Evolutionary conservation across 2,113 vertebrate genomes (phyloP).

Genomic region (Tachycineta bicolor): DNA sequence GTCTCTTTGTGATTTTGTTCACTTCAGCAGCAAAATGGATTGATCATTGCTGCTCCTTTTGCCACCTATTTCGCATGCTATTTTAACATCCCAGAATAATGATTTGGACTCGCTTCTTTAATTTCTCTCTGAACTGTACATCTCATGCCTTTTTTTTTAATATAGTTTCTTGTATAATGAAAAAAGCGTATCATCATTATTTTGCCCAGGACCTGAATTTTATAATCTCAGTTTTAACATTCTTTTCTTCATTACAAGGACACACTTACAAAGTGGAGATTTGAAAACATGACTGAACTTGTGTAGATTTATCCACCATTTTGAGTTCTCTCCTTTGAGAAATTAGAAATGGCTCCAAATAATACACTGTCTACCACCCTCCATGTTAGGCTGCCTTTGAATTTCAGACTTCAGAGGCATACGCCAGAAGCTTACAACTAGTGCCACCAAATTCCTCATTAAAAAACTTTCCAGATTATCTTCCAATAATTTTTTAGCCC

Average conservation of each 20-base stretch:
- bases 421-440: not conserved
- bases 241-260: not conserved
- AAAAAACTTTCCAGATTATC: not conserved
- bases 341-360: not conserved
- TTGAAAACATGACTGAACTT: not conserved
- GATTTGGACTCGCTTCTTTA: conserved; percentile 15
- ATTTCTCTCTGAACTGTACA: not conserved
- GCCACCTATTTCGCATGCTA: not conserved
- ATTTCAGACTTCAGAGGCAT: not conserved
- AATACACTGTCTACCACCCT: not conserved
- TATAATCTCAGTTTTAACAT: not conserved
- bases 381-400: not conserved
- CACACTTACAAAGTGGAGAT: fast-evolving
- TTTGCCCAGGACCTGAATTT: not conserved
- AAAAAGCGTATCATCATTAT: not conserved
- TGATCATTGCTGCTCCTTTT: conserved; percentile 47
- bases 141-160: not conserved
- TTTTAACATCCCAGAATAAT: conserved; percentile 40
- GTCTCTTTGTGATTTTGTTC: conserved; percentile 36
- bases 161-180: not conserved
- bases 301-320: not conserved
- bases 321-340: not conserved
- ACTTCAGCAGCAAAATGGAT: conserved; percentile 16
- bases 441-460: not conserved
- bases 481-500: not conserved